Conservation (phyloP, 2,797 vertebrate genomes). For the Hemitrygon akajei region DNA sequence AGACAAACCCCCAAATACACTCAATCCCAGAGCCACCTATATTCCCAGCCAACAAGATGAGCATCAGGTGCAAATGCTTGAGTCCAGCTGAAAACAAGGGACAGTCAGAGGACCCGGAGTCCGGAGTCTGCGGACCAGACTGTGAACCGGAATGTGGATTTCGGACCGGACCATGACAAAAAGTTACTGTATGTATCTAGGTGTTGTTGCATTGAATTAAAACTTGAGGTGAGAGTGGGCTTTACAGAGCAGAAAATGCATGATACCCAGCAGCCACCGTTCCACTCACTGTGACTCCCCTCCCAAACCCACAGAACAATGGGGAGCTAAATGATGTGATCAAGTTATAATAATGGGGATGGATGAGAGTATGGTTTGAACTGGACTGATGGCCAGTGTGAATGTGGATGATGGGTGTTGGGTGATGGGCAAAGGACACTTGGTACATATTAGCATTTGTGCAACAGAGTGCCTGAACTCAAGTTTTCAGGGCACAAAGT, state of each 20-base stretch:
- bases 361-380: background rate
- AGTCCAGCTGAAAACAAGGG: no score
- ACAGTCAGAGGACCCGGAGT: no score
- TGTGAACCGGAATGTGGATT: no score
- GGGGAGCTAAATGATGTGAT: background rate
- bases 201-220: background rate
- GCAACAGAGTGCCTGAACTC: background rate
- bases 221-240: background rate
- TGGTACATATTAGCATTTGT: background rate
- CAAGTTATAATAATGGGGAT: background rate
- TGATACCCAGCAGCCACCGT: background rate
- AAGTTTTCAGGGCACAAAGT: background rate
- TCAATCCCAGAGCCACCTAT: no score
- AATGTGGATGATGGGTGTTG: background rate
- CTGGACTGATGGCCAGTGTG: background rate
- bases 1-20: no score
- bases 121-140: no score
- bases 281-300: no score
- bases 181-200: background rate
- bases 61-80: no score
- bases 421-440: background rate
- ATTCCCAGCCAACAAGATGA: no score
- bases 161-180: no score
- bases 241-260: background rate
- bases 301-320: no score